Conservation (phyloP, 2,888 invertebrate species). For the Leptarthrus brevirostris region DNA sequence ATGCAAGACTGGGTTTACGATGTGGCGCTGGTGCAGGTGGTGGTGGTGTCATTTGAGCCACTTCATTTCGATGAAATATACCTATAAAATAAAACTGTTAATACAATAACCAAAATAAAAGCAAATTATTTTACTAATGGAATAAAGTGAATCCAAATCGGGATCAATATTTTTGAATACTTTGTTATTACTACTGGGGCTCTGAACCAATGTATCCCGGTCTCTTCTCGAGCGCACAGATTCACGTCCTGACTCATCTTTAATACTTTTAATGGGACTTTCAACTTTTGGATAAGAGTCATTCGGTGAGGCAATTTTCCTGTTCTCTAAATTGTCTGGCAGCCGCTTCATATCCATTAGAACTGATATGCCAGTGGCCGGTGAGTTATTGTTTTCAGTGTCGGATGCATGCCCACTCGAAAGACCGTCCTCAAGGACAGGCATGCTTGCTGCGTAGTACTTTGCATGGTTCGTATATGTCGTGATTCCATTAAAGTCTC, state of each 20-base stretch:
- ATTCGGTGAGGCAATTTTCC: constrained; percentile 55
- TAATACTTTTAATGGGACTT: constrained; percentile 61
- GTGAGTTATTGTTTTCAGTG: constrained; percentile 87
- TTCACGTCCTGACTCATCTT: constrained; percentile 53
- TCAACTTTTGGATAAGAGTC: constrained; percentile 53
- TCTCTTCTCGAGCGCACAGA: constrained; percentile 57
- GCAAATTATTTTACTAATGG: constrained; percentile 71
- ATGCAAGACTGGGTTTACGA: constrained; percentile 68
- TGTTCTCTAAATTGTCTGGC: constrained; percentile 58
- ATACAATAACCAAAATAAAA: background rate
- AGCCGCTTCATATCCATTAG: constrained; percentile 65
- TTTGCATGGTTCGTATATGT: constrained; percentile 73
- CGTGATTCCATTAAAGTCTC: constrained; percentile 70
- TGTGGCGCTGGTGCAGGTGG: constrained; percentile 83
- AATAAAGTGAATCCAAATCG: constrained; percentile 81
- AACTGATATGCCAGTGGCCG: constrained; percentile 65
- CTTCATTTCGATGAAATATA: constrained; percentile 65
- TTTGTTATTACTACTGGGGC: constrained; percentile 64
- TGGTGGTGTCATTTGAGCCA: constrained; percentile 73
- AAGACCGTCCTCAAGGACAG: constrained; percentile 91
- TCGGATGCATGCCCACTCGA: constrained; percentile 95
- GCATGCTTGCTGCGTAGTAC: constrained; percentile 83
- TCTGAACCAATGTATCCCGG: constrained; percentile 62
- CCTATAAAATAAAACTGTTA: constrained; percentile 56
- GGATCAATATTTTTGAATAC: constrained; percentile 68